Base-by-base conservation (phyloP, 2,888 invertebrate genomes). In the Melipona bicolor region DNA sequence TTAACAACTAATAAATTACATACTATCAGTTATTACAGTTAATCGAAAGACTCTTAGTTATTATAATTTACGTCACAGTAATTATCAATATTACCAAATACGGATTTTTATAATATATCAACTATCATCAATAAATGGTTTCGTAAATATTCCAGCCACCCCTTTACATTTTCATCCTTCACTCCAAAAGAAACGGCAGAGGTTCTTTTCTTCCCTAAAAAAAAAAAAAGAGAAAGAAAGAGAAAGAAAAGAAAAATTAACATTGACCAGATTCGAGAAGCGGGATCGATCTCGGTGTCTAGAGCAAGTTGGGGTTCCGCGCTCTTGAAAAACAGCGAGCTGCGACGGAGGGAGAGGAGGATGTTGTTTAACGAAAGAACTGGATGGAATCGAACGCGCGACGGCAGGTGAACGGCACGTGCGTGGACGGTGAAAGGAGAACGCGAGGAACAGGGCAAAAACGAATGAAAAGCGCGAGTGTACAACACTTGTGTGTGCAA, bases 381-480 rank as follows among this genome's bases (percentile, higher is more conserved):
- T 67, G 59, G 78, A 79, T 59, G 77, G 75, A 85, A 81, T 85
- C 78, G 85, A 79, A 85, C 83, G 68, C 83, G 71, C 83, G 71
- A 75, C 83, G 79, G 80, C 83, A 89, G 87, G 82, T 87, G 87
- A 88, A 85, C 79, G 85, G 85, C 85, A 87, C 85, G 85, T 85
- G 85, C 85, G 85, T 85, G 76, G 27, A 85, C 52, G 85, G 86
- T 88, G 86, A 86, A 88, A 88, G 88, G 88, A 86, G 88, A 88
- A 68, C 84, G 83, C 85, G 83, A 85, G 73, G 80, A 75, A 78
- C 77, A 32, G 74, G 52, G 71, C 79, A 82, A 80, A 84, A 82
- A 74, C 77, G 77, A 78, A 62, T 74, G 81, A 69, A 81, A 84
- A 74, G 62, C 72, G 56, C 64, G 76, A 49, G 79, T 52, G 70